phyloP scores from a whole-genome alignment of 2,888 invertebrate species.

The Cantharis rufa region DNA sequence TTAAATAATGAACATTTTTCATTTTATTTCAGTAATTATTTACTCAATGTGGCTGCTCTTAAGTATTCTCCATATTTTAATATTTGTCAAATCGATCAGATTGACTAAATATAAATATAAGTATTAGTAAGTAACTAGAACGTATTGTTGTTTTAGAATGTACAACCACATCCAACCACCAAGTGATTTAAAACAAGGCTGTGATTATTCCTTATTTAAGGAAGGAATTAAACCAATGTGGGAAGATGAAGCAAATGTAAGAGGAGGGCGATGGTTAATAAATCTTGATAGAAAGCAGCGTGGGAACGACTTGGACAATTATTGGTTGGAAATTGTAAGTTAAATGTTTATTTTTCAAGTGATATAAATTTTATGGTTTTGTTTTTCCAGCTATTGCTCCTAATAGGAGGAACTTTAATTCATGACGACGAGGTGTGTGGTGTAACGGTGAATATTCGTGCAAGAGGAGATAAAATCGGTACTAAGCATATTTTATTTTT shows the following conservation, averaged over 20 bases:
- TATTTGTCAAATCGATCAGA: too few relatives aligned
- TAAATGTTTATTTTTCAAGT: neutral
- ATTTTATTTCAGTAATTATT: too few relatives aligned
- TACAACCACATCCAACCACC: conserved; percentile 91
- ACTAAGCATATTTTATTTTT: conserved; percentile 24
- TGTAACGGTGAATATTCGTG: conserved; percentile 92
- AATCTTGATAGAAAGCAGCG: conserved; percentile 81
- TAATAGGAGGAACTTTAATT: conserved; percentile 97
- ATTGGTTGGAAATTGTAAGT: conserved; percentile 85
- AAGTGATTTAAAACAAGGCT: conserved; percentile 80
- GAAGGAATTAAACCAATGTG: conserved; percentile 93
- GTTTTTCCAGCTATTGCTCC: conserved; percentile 66
- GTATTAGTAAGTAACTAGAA: neutral
- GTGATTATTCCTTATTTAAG: conserved; percentile 86
- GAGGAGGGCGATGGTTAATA: conserved; percentile 92
- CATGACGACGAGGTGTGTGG: conserved; percentile 94
- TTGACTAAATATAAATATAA: too few relatives aligned
- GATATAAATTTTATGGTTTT: neutral
- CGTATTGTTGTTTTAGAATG: conserved; percentile 60
- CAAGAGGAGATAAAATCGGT: conserved; percentile 92
- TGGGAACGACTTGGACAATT: conserved; percentile 75
- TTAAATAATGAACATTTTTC: too few relatives aligned
- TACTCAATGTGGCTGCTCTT: neutral
- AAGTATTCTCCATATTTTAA: too few relatives aligned
- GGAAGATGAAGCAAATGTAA: conserved; percentile 89